A percentile compares a stretch with the other conserved stretches of the same genome.
These are phyloP conservation scores for Pelodiscus sinensis DNA, from an alignment of 2,113 vertebrate genomes.

Conservation along the genomic window DNA sequence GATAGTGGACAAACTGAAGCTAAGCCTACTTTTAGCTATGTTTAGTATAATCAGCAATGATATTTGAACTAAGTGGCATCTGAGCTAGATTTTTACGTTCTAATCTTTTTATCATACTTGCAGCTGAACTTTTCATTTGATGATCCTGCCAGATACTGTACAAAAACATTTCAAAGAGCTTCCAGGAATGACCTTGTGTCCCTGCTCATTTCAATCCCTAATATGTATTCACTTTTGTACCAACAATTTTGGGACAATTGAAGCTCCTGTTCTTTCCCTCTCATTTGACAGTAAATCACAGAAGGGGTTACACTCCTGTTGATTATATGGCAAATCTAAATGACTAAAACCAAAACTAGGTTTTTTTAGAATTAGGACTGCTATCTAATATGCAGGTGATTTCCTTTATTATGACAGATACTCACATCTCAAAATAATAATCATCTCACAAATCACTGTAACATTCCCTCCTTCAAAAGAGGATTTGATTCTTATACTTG, in stretches of 20 bases:
- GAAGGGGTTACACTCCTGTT: neutral
- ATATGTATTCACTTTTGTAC: constrained; percentile 54
- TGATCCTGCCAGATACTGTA: constrained; percentile 23
- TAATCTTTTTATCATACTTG: constrained; percentile 57
- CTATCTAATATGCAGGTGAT: neutral
- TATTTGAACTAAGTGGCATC: constrained; percentile 43
- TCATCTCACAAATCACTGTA: neutral
- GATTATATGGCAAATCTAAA: neutral
- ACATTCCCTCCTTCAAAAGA: neutral
- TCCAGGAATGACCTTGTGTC: constrained; percentile 42
- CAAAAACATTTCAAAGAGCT: constrained; percentile 59
- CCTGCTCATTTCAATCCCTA: constrained; percentile 54
- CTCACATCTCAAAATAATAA: neutral
- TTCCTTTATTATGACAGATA: neutral
- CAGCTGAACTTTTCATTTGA: constrained; percentile 57
- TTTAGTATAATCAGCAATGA: constrained; percentile 47
- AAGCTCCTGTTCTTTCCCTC: constrained; percentile 5
- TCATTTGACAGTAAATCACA: neutral
- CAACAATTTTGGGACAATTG: constrained; percentile 41
- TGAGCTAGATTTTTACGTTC: constrained; percentile 45
- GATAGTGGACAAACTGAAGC: neutral
- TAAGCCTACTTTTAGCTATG: constrained; percentile 26
- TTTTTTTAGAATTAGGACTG: neutral
- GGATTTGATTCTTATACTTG: neutral
- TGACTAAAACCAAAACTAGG: neutral